phyloP scores from a whole-genome alignment of 2,113 vertebrate genomes.

The Calypte anna region DNA sequence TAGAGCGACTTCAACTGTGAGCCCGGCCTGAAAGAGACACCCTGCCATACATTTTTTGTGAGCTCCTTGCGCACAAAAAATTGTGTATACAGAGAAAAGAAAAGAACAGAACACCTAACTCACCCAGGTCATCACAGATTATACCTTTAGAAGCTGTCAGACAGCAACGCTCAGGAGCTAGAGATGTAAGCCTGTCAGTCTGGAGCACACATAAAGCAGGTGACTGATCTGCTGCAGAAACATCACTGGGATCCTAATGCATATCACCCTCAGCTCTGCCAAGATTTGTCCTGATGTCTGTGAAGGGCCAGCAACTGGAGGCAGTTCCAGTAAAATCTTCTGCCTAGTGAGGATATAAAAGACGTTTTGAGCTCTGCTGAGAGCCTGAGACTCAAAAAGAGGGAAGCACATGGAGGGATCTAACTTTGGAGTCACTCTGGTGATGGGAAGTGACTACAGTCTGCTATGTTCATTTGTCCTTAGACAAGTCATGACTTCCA shows the following conservation, averaged over 20 bases:
- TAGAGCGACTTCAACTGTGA: background rate
- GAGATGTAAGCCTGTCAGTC: background rate
- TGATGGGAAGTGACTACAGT: background rate
- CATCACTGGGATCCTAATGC: accelerated
- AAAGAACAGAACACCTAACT: background rate
- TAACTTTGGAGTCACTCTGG: background rate
- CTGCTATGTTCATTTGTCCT: background rate
- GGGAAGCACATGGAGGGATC: background rate
- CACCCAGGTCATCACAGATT: background rate
- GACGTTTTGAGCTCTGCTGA: background rate
- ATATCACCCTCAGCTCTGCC: background rate
- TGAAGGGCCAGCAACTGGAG: background rate
- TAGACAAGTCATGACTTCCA: background rate
- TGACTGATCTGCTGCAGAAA: background rate
- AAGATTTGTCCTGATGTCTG: background rate
- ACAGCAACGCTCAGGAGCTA: background rate
- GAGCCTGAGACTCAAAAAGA: background rate
- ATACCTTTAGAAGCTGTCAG: background rate
- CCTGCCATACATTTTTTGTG: background rate
- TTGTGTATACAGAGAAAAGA: background rate
- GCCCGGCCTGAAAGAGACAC: background rate
- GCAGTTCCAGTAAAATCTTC: background rate
- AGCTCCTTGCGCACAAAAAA: background rate
- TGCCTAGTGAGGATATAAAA: background rate
- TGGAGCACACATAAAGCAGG: background rate